Percentiles rank a stretch among this genome's conserved stretches.
Conservation (phyloP, 2,888 invertebrate genomes). For the Physocephala rufipes region DNA sequence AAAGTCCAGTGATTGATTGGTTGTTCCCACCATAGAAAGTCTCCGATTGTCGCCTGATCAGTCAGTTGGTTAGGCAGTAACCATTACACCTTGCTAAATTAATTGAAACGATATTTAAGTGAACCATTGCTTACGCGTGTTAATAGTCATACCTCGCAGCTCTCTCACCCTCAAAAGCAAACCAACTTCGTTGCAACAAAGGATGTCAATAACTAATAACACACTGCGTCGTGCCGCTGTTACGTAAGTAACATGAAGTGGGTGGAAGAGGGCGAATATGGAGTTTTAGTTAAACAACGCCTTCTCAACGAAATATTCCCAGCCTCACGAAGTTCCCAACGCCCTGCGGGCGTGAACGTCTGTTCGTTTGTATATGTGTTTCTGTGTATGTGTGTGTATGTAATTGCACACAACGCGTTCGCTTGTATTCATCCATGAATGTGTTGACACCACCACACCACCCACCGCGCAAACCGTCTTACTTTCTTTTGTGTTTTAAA, state of each 20-base stretch:
- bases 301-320: neutral
- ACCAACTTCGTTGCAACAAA: too few species aligned
- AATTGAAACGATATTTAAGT: too few species aligned
- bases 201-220: too few species aligned
- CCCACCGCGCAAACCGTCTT: too few species aligned
- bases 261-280: neutral
- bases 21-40: too few species aligned
- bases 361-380: neutral
- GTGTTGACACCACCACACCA: slow-evolving; percentile 14
- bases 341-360: neutral
- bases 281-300: neutral
- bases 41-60: too few species aligned
- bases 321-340: slow-evolving; percentile 10
- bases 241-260: neutral
- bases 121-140: too few species aligned
- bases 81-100: too few species aligned
- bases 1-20: too few species aligned
- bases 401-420: neutral
- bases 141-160: too few species aligned
- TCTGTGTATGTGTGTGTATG: neutral
- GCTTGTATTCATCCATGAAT: neutral
- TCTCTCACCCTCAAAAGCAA: too few species aligned
- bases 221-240: neutral
- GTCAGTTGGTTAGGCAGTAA: too few species aligned
- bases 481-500: slow-evolving; percentile 15